Base-by-base conservation (phyloP, 1,140 invertebrate species). In the Aphaenogaster ashmeadi region DNA sequence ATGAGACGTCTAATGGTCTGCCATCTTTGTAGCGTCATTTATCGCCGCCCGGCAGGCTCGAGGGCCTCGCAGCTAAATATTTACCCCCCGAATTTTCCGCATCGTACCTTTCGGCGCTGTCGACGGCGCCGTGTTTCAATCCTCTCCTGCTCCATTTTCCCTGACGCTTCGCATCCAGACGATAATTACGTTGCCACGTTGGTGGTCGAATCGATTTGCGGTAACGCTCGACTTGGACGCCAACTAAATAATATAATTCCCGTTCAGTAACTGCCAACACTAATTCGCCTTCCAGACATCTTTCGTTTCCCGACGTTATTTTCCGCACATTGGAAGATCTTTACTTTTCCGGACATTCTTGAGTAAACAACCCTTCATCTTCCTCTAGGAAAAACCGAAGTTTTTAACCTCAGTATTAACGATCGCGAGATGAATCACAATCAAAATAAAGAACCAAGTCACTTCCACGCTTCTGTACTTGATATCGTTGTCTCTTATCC, bases 21-120 rank as follows among this genome's bases (percentile, higher is more conserved):
- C 78, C 85, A 87, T 84, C 85, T 66, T 87, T 79, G 77, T 87
- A 83, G 81, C 85, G 60, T 90, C 85, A 89, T 87, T 89, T 87
- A 58, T 75, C 72, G 27, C 67, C 47, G 6, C n/a, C 8, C 8
- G 15, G 60, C 33, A 33, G 52, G 7, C 52, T 38, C 33, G 8
- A 15, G 56, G 36, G 33, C n/a, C n/a, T 78, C 67, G 50, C 47
- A 27, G 33, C 78, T 87, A 90, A 90, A 90, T 90, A 87, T 90
- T 90, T 90, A 67, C 56, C 54, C 44, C 21, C 6, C 44, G 18
- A 66, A 67, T 80, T 72, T 52, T 69, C 44, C 18, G 21, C 18
- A 8, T n/a, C 62, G 54, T 33, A 58, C 33, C 60, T 60, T 78
- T 60, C 56, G 79, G 58, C 50, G 69, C 27, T 44, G 41, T 44